These are phyloP conservation scores for Semnornis frantzii DNA, from an alignment of 2,113 vertebrate genomes.

Conservation along the genomic window DNA sequence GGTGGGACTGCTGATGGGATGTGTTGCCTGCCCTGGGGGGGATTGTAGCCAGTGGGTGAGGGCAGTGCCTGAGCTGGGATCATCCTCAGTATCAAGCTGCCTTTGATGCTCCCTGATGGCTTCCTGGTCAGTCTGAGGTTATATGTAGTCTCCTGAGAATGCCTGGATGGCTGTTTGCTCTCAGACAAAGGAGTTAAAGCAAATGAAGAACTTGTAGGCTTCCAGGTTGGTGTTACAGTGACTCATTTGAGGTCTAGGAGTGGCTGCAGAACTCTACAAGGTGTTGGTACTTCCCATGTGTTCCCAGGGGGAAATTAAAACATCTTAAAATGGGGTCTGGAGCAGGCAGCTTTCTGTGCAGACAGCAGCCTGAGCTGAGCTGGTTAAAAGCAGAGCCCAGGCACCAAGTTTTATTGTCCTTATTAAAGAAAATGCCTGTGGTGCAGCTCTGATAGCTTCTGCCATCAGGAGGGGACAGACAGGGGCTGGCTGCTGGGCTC, in stretches of 20 bases:
- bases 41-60: not conserved
- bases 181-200: not conserved
- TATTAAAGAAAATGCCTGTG: not conserved
- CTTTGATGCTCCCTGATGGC: not conserved
- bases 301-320: not conserved
- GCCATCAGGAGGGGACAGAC: no score
- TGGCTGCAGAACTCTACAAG: not conserved
- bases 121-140: not conserved
- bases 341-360: not conserved
- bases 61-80: not conserved
- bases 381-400: not conserved
- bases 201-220: not conserved
- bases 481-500: not conserved
- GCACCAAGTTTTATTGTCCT: fast-evolving
- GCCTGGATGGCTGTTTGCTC: not conserved
- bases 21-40: not conserved
- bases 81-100: no score
- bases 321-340: not conserved
- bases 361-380: not conserved
- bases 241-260: not conserved
- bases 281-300: not conserved
- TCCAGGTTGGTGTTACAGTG: not conserved
- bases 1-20: not conserved
- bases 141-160: not conserved
- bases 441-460: not conserved